Conservation (phyloP, 2,113 vertebrate genomes). For the Amphiprion percula region DNA sequence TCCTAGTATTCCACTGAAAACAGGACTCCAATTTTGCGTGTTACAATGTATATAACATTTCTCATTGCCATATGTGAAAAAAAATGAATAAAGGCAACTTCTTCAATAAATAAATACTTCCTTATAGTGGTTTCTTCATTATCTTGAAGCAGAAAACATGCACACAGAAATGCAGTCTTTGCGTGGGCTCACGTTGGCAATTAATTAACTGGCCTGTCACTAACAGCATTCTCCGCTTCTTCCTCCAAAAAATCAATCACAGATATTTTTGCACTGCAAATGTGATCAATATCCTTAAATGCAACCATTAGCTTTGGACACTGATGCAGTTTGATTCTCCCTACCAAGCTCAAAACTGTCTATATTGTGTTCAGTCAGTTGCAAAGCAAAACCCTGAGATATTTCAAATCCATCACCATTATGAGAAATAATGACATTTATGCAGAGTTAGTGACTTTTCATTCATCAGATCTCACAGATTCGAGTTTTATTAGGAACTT, state of each 20-base stretch:
- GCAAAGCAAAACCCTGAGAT: not conserved
- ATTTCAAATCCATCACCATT: not conserved
- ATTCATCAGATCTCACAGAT: too few relatives aligned
- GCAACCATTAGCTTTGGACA: not conserved
- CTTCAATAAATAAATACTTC: too few relatives aligned
- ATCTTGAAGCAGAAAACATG: not conserved
- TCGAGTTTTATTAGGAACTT: too few relatives aligned
- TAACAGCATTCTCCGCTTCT: conserved; percentile 35
- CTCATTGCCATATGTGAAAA: too few relatives aligned
- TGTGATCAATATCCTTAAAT: conserved; percentile 55
- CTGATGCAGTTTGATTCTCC: not conserved
- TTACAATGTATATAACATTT: too few relatives aligned
- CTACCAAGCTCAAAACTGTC: not conserved
- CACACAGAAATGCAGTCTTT: not conserved
- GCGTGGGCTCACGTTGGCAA: conserved; percentile 13
- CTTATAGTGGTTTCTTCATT: not conserved
- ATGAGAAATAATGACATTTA: too few relatives aligned
- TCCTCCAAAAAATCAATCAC: conserved; percentile 46
- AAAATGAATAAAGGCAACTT: too few relatives aligned
- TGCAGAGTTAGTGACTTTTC: too few relatives aligned
- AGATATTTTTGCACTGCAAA: conserved; percentile 28
- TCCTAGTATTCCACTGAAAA: too few relatives aligned
- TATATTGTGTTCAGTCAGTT: not conserved
- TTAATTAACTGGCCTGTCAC: conserved; percentile 46
- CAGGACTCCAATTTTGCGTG: too few relatives aligned